Evolutionary conservation across 2,113 vertebrate genomes (phyloP).

Genomic region (Indicator indicator): DNA sequence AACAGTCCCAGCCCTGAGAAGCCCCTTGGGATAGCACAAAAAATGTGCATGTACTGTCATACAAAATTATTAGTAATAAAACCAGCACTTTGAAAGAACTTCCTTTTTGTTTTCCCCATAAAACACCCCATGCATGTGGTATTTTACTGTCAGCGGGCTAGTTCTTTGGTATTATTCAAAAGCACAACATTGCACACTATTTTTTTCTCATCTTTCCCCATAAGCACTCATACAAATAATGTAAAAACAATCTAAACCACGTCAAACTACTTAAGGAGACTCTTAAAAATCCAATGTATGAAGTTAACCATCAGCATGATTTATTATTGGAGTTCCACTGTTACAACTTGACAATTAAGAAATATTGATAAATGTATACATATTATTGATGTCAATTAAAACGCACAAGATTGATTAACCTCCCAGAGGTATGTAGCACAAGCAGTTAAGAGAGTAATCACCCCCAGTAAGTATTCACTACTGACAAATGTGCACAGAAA

Average conservation of each 20-base stretch:
- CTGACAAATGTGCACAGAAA: conserved; percentile 42
- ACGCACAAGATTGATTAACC: conserved; percentile 74
- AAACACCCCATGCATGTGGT: background rate
- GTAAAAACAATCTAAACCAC: conserved; percentile 61
- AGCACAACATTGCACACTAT: background rate
- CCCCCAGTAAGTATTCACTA: conserved; percentile 56
- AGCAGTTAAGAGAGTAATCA: conserved; percentile 69
- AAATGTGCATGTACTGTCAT: background rate
- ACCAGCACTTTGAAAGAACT: background rate
- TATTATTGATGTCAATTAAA: conserved; percentile 80
- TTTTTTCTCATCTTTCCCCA: background rate
- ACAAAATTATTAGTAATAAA: conserved; percentile 20
- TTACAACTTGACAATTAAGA: conserved; percentile 78
- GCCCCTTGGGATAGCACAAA: background rate
- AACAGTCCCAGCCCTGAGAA: background rate
- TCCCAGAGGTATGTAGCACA: conserved; percentile 65
- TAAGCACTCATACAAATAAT: conserved; percentile 11
- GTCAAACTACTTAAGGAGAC: conserved; percentile 64
- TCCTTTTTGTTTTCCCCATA: background rate
- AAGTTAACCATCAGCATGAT: conserved; percentile 69
- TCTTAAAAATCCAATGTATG: conserved; percentile 62
- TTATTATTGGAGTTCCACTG: conserved; percentile 73
- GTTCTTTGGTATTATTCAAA: background rate
- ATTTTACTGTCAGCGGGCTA: background rate
- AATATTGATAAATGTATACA: conserved; percentile 80